Conservation (phyloP, 2,797 vertebrate species). For the Perodicticus potto region DNA sequence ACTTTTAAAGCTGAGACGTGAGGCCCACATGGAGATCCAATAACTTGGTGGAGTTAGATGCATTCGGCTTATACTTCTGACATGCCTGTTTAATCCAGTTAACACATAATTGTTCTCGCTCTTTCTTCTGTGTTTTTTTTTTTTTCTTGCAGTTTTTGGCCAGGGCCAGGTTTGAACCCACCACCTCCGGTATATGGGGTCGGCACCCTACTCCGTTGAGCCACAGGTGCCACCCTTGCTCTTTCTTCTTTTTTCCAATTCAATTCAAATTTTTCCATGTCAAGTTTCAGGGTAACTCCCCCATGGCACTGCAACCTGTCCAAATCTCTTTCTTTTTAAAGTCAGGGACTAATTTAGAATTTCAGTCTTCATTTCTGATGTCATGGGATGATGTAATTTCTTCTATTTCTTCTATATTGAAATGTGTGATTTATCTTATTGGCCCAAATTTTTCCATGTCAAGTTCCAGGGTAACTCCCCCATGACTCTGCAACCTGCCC, state of each 20-base stretch:
- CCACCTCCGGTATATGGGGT: too few relatives aligned
- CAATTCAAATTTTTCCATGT: neutral
- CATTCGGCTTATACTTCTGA: neutral
- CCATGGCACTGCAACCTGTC: neutral
- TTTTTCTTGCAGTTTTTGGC: too few relatives aligned
- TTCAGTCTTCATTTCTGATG: conserved; percentile 13
- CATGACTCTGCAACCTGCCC: neutral
- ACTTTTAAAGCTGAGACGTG: neutral
- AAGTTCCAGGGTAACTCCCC: neutral
- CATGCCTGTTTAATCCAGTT: neutral
- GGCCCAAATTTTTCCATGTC: neutral
- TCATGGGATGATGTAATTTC: neutral
- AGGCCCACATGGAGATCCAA: neutral
- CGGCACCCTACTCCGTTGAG: too few relatives aligned
- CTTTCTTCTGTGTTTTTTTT: too few relatives aligned
- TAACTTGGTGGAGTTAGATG: neutral
- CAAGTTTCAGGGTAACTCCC: neutral
- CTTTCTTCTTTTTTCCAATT: neutral
- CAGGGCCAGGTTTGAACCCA: too few relatives aligned
- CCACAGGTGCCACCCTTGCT: too few relatives aligned
- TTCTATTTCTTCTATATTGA: neutral
- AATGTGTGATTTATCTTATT: too few relatives aligned
- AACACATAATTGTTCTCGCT: neutral
- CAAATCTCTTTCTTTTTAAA: conserved; percentile 7
- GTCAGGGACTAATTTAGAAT: neutral